Evolutionary conservation across 2,113 vertebrate genomes (phyloP).

Genomic region (Salvelinus alpinus): DNA sequence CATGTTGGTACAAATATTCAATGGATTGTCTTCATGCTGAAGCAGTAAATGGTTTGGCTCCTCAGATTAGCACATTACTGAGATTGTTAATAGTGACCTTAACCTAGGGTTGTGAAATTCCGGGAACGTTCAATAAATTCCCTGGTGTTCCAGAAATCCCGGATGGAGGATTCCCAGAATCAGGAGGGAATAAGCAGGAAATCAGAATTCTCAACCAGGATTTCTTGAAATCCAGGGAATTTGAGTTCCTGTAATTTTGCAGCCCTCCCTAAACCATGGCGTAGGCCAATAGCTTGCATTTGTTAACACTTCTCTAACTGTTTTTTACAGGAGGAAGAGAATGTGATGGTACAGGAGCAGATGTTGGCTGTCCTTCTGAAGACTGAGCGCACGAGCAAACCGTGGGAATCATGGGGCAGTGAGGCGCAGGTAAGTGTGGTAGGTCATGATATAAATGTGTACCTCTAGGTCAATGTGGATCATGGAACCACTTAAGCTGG

Average conservation of each 20-base stretch:
- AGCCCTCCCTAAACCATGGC: background rate
- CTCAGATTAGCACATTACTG: too few species aligned
- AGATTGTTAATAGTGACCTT: too few species aligned
- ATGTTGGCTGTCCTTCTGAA: conserved; percentile 65
- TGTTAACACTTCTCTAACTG: background rate
- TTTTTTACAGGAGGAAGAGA: conserved; percentile 70
- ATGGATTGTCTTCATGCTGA: background rate
- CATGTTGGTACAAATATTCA: conserved; percentile 18
- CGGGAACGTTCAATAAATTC: too few species aligned
- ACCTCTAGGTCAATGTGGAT: background rate
- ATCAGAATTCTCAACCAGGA: too few species aligned
- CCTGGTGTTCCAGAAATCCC: too few species aligned
- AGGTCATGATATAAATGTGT: conserved; percentile 5
- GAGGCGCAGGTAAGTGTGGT: conserved; percentile 45
- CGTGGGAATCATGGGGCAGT: conserved; percentile 49
- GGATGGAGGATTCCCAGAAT: too few species aligned
- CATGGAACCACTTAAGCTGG: background rate
- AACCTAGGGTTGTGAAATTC: too few species aligned
- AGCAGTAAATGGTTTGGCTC: too few species aligned
- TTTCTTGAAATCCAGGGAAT: too few species aligned
- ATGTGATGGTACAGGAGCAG: conserved; percentile 68
- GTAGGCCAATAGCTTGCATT: background rate
- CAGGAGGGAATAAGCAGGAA: too few species aligned
- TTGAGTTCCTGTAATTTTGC: background rate
- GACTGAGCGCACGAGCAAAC: conserved; percentile 26